Evolutionary conservation across 2,797 vertebrate species (phyloP).

Genomic region (Darevskia nairensis): DNA sequence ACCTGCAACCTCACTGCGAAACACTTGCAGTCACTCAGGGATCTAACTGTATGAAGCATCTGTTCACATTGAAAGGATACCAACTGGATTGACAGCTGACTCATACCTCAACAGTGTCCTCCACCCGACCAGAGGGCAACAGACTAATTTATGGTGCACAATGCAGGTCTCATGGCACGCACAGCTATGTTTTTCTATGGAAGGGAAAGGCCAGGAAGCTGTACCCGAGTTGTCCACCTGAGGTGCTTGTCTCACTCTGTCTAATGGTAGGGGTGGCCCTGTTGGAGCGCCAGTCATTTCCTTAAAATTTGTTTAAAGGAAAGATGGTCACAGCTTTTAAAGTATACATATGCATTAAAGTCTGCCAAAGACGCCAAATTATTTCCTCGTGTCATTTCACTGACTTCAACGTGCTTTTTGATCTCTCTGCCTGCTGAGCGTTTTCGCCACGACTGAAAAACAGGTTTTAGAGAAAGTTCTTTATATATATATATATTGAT

Average conservation of each 20-base stretch:
- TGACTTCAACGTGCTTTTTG: constrained; percentile 41
- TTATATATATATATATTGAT: neutral
- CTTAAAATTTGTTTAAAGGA: neutral
- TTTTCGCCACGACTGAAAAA: constrained; percentile 20
- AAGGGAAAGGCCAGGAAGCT: no score
- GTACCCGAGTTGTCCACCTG: no score
- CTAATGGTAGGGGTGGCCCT: no score
- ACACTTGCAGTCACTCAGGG: neutral
- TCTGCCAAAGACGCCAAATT: neutral
- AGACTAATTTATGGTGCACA: no score
- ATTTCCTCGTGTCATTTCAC: constrained; percentile 26
- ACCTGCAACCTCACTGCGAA: no score
- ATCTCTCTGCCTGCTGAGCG: constrained; percentile 34
- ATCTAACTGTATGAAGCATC: neutral
- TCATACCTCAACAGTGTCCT: no score
- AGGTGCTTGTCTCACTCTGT: no score
- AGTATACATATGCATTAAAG: neutral
- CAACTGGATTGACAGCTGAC: neutral
- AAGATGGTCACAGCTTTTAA: neutral
- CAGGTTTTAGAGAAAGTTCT: constrained; percentile 1
- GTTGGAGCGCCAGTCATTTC: no score
- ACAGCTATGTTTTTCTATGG: no score
- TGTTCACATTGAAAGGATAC: neutral
- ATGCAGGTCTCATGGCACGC: no score
- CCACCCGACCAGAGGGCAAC: no score